Evolutionary conservation across 2,888 invertebrate species (phyloP).

Genomic region (Epinotia ramella): DNA sequence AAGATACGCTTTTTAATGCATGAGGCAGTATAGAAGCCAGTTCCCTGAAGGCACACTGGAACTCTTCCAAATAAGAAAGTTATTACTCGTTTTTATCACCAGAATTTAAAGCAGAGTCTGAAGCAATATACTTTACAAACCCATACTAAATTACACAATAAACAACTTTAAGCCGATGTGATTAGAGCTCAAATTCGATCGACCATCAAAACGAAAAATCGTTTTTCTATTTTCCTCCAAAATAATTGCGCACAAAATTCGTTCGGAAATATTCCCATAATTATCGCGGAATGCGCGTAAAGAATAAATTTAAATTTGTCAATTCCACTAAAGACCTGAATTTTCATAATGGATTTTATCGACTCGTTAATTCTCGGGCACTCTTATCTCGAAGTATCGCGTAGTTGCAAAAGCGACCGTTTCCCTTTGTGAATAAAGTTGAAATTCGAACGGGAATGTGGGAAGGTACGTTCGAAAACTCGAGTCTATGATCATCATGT

Average conservation of each 20-base stretch:
- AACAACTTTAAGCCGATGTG: not conserved
- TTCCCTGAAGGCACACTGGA: slow-evolving; percentile 24
- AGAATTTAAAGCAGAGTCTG: slow-evolving; percentile 16
- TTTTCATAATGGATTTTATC: slow-evolving; percentile 35
- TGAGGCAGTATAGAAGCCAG: not conserved
- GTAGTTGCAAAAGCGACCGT: not conserved
- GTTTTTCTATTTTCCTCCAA: slow-evolving; percentile 11
- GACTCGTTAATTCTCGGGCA: not conserved
- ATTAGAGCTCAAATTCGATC: not conserved
- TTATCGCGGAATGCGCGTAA: slow-evolving; percentile 13
- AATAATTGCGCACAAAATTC: slow-evolving; percentile 29
- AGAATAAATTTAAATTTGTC: slow-evolving; percentile 36
- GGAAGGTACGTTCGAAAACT: not conserved
- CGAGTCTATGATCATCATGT: slow-evolving; percentile 17
- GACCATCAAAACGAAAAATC: not conserved
- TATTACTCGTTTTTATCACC: slow-evolving; percentile 22
- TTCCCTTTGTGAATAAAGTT: not conserved
- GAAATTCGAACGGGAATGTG: not conserved
- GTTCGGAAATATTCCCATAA: slow-evolving; percentile 25
- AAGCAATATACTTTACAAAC: not conserved
- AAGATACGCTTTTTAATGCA: not conserved
- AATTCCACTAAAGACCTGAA: slow-evolving; percentile 18
- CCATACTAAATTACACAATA: not conserved
- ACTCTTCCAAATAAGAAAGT: slow-evolving; percentile 34
- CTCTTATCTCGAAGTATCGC: not conserved